Evolutionary conservation across 2,888 invertebrate species (phyloP).

Genomic region (Tricholauxania praeusta): DNA sequence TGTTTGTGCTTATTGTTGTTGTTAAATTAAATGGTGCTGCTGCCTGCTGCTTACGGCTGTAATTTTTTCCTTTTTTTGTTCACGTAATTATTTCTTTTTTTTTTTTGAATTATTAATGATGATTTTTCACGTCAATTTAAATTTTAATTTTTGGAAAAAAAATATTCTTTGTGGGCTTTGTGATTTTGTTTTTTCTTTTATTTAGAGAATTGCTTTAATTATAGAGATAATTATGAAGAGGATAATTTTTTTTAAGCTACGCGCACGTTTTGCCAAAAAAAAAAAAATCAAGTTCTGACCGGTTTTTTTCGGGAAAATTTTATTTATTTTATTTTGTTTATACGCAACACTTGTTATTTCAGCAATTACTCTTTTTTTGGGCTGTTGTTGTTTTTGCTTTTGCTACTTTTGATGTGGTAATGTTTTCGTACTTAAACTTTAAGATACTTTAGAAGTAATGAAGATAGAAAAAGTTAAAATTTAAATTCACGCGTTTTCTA

Average conservation of each 20-base stretch:
- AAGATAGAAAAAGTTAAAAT: too few species aligned
- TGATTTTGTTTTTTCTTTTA: conserved; percentile 3
- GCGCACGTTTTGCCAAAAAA: conserved; percentile 13
- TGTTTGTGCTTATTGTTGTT: too few species aligned
- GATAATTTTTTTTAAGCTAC: conserved; percentile 34
- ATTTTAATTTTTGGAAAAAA: conserved; percentile 17
- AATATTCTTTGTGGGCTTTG: neutral
- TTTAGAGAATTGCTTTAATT: neutral
- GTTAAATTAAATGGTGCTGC: too few species aligned
- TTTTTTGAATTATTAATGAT: too few species aligned
- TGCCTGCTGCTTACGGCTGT: too few species aligned
- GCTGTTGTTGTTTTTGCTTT: too few species aligned
- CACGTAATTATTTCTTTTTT: neutral
- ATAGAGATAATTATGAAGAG: conserved; percentile 11
- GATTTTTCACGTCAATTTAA: neutral
- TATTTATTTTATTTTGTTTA: conserved; percentile 40
- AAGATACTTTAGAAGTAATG: too few species aligned
- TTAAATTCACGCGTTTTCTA: too few species aligned
- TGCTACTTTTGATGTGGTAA: too few species aligned
- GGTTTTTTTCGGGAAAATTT: conserved; percentile 46
- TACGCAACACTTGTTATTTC: conserved; percentile 7
- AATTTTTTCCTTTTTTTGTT: conserved; percentile 14
- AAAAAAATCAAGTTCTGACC: conserved; percentile 29
- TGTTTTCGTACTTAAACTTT: too few species aligned
- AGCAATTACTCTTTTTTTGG: too few species aligned